Evolutionary conservation across 2,888 invertebrate genomes (phyloP).

Genomic region (Cosmia pyralina): DNA sequence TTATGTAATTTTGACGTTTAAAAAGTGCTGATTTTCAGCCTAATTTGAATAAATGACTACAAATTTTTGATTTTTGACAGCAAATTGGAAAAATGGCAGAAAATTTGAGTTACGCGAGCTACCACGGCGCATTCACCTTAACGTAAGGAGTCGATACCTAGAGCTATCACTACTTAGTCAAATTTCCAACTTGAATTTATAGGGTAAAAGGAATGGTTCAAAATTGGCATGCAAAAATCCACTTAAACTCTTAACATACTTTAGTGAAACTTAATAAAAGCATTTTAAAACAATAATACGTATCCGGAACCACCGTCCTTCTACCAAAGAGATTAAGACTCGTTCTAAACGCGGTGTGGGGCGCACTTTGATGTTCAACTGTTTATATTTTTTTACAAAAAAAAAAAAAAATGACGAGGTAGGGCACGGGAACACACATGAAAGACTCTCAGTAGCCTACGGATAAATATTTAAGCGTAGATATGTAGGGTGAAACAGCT

Average conservation of each 20-base stretch:
- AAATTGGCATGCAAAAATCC: neutral
- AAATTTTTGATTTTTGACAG: too few species aligned
- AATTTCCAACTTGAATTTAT: neutral
- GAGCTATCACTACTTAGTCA: neutral
- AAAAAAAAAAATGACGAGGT: slow-evolving; percentile 66
- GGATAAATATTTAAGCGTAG: slow-evolving; percentile 64
- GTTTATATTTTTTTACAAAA: slow-evolving; percentile 69
- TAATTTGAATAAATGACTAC: too few species aligned
- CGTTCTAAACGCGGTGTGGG: slow-evolving; percentile 71
- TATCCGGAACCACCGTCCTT: slow-evolving; percentile 44
- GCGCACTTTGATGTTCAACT: slow-evolving; percentile 78
- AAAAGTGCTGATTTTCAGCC: too few species aligned
- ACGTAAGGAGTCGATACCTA: too few species aligned
- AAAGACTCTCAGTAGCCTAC: slow-evolving; percentile 60
- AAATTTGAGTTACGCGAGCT: too few species aligned
- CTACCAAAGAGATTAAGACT: neutral
- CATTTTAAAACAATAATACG: neutral
- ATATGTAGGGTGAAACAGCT: slow-evolving; percentile 57
- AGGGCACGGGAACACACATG: slow-evolving; percentile 66
- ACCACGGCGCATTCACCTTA: too few species aligned
- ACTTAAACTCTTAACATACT: neutral
- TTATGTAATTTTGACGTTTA: too few species aligned
- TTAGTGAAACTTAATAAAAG: neutral
- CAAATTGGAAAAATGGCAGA: too few species aligned
- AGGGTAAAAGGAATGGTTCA: neutral